A percentile compares a stretch with the other conserved stretches of the same genome.
These are phyloP conservation scores for Corythoichthys intestinalis DNA, from an alignment of 2,113 vertebrate genomes.

Conservation along the genomic window DNA sequence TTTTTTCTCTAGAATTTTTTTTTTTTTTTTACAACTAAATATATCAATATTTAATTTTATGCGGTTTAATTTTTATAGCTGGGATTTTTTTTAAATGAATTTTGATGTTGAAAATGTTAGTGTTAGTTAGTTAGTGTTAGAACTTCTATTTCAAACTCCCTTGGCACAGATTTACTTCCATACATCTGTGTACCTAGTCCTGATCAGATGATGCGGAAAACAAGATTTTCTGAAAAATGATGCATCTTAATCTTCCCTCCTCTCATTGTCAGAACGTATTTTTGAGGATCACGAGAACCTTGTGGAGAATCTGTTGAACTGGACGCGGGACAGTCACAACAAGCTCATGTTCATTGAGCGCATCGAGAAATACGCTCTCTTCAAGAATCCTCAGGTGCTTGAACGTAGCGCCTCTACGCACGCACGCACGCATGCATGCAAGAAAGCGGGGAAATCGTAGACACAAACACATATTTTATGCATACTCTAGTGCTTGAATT, in stretches of 20 bases:
- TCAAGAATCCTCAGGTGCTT: conserved; percentile 94
- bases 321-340: conserved; percentile 98
- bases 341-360: conserved; percentile 96
- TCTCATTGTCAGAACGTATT: conserved; percentile 81
- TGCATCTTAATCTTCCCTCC: background rate
- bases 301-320: conserved; percentile 97
- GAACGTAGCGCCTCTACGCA: background rate
- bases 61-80: too few species aligned
- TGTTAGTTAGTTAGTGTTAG: too few species aligned
- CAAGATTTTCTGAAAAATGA: background rate
- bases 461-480: conserved; percentile 35
- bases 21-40: too few species aligned
- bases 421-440: background rate
- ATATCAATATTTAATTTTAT: too few species aligned
- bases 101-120: too few species aligned
- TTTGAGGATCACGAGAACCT: conserved; percentile 98
- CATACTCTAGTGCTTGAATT: conserved; percentile 24
- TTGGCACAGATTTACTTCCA: too few species aligned
- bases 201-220: background rate
- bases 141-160: too few species aligned
- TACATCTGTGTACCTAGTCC: background rate
- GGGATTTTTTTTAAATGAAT: too few species aligned
- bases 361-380: conserved; percentile 96
- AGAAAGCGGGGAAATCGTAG: background rate
- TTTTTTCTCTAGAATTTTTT: too few species aligned